Conservation (phyloP, 2,113 vertebrate species). For the Rattus norvegicus region GRCr8 NC_086029.1:412501-413000, state of each 20-base stretch:
- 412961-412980: background rate
- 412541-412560: constrained; percentile 72
- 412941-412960: background rate
- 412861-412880: background rate
- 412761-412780: background rate
- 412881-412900: background rate
- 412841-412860: background rate
- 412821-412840: background rate
- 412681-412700: constrained; percentile 27
- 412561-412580: constrained; percentile 76
- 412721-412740: constrained; percentile 50
- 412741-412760: constrained; percentile 53
- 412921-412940: background rate
- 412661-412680: constrained; percentile 44
- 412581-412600: constrained; percentile 57
- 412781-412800: background rate
- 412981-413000: background rate
- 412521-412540: constrained; percentile 58
- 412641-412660: constrained; percentile 61
- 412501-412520: constrained; percentile 71
- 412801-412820: background rate
- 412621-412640: constrained; percentile 63
- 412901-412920: background rate
- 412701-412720: constrained; percentile 48
- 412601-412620: constrained; percentile 24